A percentile compares a stretch with the other conserved stretches of the same genome.
Conservation (phyloP, 2,113 vertebrate species). For the Bungarus multicinctus region DNA sequence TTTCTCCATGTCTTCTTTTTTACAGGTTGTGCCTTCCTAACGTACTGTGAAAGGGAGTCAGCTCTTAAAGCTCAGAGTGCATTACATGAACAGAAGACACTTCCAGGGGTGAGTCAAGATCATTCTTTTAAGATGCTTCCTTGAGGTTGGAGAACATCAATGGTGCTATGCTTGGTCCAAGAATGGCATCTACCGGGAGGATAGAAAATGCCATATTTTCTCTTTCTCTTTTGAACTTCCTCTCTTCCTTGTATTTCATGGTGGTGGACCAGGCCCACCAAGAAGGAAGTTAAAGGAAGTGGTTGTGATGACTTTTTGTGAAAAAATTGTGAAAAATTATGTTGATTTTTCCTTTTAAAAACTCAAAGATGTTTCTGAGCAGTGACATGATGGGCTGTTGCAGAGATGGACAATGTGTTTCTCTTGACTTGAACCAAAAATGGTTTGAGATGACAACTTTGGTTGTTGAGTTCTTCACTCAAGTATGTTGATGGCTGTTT, state of each 20-base stretch:
- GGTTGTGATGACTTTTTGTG: neutral
- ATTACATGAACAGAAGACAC: constrained; percentile 81
- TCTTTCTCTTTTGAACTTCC: accelerated
- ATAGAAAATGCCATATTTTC: neutral
- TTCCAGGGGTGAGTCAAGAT: constrained; percentile 76
- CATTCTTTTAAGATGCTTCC: neutral
- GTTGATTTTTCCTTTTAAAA: neutral
- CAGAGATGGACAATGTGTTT: neutral
- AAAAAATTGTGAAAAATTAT: neutral
- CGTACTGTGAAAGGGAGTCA: constrained; percentile 83
- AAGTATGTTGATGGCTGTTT: constrained; percentile 47
- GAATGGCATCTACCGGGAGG: constrained; percentile 16
- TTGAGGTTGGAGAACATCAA: neutral
- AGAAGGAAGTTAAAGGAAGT: neutral
- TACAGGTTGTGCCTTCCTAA: constrained; percentile 82
- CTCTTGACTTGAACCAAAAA: neutral
- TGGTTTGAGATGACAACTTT: neutral
- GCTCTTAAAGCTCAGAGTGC: constrained; percentile 83
- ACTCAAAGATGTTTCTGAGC: neutral
- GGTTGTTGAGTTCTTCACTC: constrained; percentile 47
- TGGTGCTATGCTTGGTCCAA: constrained; percentile 6
- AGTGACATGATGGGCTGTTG: neutral
- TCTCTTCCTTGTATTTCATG: neutral
- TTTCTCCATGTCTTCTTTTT: constrained; percentile 36
- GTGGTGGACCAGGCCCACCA: neutral